phyloP scores from a whole-genome alignment of 2,797 vertebrate genomes.

The Pristis pectinata region DNA sequence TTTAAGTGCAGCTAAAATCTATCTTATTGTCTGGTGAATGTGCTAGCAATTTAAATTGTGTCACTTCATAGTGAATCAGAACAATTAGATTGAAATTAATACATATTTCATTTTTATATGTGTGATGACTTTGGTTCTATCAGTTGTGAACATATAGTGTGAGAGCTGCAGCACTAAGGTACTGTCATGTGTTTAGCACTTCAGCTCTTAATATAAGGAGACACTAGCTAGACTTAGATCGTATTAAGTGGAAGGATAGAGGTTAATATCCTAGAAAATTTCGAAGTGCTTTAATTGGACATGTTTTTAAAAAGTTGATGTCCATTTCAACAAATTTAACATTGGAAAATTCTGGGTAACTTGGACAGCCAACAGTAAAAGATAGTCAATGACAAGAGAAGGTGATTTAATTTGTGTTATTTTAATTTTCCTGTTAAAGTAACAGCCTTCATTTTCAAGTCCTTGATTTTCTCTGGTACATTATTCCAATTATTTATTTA shows the following conservation, averaged over 20 bases:
- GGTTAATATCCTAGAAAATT: neutral
- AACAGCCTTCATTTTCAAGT: neutral
- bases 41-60: neutral
- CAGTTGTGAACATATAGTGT: neutral
- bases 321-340: neutral
- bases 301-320: neutral
- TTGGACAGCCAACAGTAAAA: neutral
- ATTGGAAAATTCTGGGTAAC: neutral
- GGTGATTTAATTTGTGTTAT: neutral
- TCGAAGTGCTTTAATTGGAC: neutral
- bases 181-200: neutral
- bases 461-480: slow-evolving; percentile 1
- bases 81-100: neutral
- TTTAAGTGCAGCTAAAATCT: neutral
- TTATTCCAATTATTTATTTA: neutral
- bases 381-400: neutral
- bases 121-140: neutral
- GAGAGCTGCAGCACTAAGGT: neutral
- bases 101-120: neutral
- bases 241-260: neutral
- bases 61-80: neutral
- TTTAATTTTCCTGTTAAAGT: neutral
- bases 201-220: neutral
- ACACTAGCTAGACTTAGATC: neutral
- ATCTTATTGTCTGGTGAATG: neutral